A percentile compares a stretch with the other conserved stretches of the same genome.
Conservation (phyloP, 1,140 invertebrate species). For the Augochlora pura region DNA sequence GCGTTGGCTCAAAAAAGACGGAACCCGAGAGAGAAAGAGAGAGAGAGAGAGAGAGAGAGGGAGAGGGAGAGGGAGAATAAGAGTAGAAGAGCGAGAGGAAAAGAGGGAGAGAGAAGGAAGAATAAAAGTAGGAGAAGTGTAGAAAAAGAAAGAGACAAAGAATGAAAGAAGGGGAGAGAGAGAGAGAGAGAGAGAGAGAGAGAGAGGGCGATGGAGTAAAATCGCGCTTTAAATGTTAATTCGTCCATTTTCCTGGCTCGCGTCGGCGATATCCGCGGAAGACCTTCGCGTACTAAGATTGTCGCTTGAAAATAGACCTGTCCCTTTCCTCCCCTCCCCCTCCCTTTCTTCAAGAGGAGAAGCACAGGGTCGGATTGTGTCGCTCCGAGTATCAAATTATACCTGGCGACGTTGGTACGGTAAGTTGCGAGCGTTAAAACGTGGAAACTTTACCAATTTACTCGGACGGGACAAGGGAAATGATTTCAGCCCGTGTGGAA, state of each 20-base stretch:
- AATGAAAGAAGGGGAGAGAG: too few species aligned
- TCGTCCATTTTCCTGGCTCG: slow-evolving; percentile 63
- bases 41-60: slow-evolving; percentile 17
- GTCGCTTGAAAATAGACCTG: slow-evolving; percentile 29
- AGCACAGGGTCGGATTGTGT: slow-evolving; percentile 30
- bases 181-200: too few species aligned
- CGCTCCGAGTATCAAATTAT: slow-evolving; percentile 59
- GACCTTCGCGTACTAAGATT: slow-evolving; percentile 27
- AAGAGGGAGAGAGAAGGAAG: background rate
- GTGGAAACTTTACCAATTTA: slow-evolving; percentile 62
- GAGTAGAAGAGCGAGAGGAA: background rate
- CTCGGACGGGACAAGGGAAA: slow-evolving; percentile 37
- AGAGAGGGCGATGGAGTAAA: slow-evolving; percentile 40
- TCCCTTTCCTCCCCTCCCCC: background rate
- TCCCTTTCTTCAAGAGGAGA: background rate
- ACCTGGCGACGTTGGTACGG: slow-evolving; percentile 40
- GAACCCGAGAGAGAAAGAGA: slow-evolving; percentile 6
- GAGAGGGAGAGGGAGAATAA: too few species aligned
- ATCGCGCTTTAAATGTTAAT: slow-evolving; percentile 73
- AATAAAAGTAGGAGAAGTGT: too few species aligned
- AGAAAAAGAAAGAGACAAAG: background rate
- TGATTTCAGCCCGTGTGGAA: slow-evolving; percentile 34
- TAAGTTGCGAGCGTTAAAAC: slow-evolving; percentile 55
- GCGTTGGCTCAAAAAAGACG: background rate
- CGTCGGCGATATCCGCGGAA: slow-evolving; percentile 39